A percentile compares a stretch with the other conserved stretches of the same genome.
phyloP scores from a whole-genome alignment of 2,797 vertebrate species.

The Tarsius wallacei region DNA sequence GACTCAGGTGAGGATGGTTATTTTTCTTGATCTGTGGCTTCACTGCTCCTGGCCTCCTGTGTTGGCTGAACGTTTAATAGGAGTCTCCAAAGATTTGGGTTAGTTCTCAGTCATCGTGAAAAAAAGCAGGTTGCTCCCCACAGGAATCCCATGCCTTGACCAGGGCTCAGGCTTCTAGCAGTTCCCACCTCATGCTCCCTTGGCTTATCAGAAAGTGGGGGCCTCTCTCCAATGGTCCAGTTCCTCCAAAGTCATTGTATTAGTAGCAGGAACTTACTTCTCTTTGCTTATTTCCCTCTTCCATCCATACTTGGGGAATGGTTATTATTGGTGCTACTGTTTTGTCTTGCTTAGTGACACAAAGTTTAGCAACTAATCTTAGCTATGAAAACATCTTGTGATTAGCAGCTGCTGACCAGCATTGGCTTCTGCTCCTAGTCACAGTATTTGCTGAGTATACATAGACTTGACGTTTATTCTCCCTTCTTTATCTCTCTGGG shows the following conservation, averaged over 20 bases:
- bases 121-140: not conserved
- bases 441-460: not conserved
- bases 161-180: not conserved
- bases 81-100: not conserved
- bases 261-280: not conserved
- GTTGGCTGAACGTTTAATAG: not conserved
- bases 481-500: conserved; percentile 15
- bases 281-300: not conserved
- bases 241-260: not conserved
- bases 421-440: not conserved
- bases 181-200: not conserved
- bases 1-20: not conserved
- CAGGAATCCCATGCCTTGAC: not conserved
- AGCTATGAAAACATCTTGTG: not conserved
- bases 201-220: not conserved
- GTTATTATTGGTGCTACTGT: not conserved
- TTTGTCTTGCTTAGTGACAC: not conserved
- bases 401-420: not conserved
- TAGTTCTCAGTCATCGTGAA: not conserved
- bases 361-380: not conserved
- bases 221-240: not conserved
- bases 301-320: not conserved
- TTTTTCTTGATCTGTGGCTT: not conserved
- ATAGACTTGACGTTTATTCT: not conserved
- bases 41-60: not conserved